Evolutionary conservation across 2,797 vertebrate genomes (phyloP).

Genomic region (Sardinella longiceps): DNA sequence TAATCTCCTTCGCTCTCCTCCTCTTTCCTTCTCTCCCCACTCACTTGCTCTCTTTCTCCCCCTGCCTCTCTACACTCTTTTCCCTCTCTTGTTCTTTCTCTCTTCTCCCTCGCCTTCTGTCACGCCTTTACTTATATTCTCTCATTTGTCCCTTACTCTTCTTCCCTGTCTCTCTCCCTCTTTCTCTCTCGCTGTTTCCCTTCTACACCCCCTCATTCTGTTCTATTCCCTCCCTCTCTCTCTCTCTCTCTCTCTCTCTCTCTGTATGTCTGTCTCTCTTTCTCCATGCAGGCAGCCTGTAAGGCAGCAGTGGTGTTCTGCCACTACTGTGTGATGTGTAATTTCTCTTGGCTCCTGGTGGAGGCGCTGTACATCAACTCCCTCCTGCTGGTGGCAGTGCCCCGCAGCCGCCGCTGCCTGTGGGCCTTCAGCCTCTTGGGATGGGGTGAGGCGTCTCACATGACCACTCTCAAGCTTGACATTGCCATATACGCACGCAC

Average conservation of each 20-base stretch:
- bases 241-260: slow-evolving; percentile 29
- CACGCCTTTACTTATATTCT: slow-evolving; percentile 11
- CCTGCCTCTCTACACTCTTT: background rate
- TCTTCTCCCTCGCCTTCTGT: no score
- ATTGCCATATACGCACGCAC: no score
- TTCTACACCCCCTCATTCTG: background rate
- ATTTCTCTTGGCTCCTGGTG: slow-evolving; percentile 94
- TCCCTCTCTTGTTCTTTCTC: background rate
- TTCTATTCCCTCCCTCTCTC: slow-evolving; percentile 26
- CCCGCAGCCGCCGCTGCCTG: slow-evolving; percentile 78
- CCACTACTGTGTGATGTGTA: slow-evolving; percentile 91
- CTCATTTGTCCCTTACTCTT: background rate
- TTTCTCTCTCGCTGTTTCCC: no score
- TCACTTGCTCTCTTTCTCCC: background rate
- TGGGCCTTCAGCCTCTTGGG: slow-evolving; percentile 88
- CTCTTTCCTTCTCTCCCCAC: slow-evolving; percentile 30
- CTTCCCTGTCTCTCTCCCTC: background rate
- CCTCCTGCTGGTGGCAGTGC: slow-evolving; percentile 82
- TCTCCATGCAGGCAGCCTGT: slow-evolving; percentile 84
- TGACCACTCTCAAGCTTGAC: background rate
- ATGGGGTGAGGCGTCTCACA: slow-evolving; percentile 83
- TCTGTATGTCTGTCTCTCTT: no score
- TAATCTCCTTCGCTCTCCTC: slow-evolving; percentile 15
- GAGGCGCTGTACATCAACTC: slow-evolving; percentile 92
- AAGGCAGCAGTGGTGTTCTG: slow-evolving; percentile 87